A percentile compares a stretch with the other conserved stretches of the same genome.
Evolutionary conservation across 2,797 vertebrate species (phyloP).

Genomic region (Rhinoraja longicauda): DNA sequence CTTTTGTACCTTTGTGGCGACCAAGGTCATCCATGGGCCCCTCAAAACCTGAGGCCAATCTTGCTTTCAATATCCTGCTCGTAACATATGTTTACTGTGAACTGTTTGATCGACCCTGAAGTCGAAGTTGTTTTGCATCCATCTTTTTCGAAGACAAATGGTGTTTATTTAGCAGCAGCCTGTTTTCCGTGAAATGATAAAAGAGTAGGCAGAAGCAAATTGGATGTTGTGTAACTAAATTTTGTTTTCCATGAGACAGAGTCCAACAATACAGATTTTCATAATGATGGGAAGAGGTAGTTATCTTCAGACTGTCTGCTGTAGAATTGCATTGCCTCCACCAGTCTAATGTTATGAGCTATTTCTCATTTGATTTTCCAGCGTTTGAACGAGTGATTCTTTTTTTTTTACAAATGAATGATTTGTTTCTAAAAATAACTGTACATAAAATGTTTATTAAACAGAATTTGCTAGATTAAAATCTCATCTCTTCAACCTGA

Average conservation of each 20-base stretch:
- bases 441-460: not conserved
- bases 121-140: not conserved
- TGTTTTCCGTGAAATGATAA: not conserved
- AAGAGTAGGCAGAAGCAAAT: slow-evolving; percentile 1
- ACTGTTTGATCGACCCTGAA: not conserved
- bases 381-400: not conserved
- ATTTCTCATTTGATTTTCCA: not conserved
- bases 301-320: slow-evolving; percentile 19
- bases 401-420: not conserved
- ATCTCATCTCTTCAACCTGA: not conserved
- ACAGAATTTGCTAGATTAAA: not conserved
- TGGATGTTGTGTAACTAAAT: not conserved
- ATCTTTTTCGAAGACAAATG: not conserved
- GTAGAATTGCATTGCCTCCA: not conserved
- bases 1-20: too few relatives aligned
- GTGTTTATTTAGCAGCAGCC: not conserved
- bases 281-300: not conserved
- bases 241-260: not conserved
- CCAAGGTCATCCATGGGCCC: not conserved
- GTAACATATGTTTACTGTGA: not conserved
- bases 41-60: not conserved
- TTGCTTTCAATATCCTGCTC: not conserved
- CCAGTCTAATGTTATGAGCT: not conserved
- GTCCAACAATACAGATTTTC: not conserved
- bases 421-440: not conserved